Percentiles rank a stretch among this genome's conserved stretches.
Conservation (phyloP, 1,140 invertebrate genomes). For the Trypoxylus dichotomus region DNA sequence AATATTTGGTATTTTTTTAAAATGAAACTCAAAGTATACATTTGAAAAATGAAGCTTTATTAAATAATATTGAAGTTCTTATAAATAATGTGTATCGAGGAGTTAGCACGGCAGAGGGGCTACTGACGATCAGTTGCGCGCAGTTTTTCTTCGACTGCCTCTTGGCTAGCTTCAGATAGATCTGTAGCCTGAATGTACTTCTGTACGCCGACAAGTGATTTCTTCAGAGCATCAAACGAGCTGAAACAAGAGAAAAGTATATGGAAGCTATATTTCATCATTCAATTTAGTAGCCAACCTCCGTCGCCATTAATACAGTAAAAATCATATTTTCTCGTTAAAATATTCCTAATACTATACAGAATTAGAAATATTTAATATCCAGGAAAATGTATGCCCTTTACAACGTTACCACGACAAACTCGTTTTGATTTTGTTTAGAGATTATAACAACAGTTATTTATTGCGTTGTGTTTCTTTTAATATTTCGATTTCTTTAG, state of each 20-base stretch:
- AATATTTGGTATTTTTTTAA: slow-evolving; percentile 30
- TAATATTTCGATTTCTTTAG: no score
- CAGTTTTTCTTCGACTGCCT: slow-evolving; percentile 89
- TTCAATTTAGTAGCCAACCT: no score
- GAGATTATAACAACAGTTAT: no score
- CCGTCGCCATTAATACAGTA: no score
- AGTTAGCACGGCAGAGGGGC: slow-evolving; percentile 39
- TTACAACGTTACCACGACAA: no score
- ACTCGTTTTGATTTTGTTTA: no score
- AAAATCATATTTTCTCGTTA: no score
- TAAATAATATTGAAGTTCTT: slow-evolving; percentile 54
- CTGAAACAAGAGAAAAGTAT: slow-evolving; percentile 55
- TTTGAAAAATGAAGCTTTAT: slow-evolving; percentile 55
- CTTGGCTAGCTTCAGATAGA: slow-evolving; percentile 85
- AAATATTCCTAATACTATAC: no score
- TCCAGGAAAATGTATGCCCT: no score
- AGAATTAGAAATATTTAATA: no score
- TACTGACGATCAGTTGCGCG: slow-evolving; percentile 91
- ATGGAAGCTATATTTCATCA: not conserved
- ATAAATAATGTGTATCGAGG: slow-evolving; percentile 51
- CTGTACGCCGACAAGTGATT: slow-evolving; percentile 92
- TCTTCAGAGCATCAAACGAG: slow-evolving; percentile 95
- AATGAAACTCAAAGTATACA: slow-evolving; percentile 34
- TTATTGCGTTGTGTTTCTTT: no score
- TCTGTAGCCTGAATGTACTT: slow-evolving; percentile 97